Conservation (phyloP, 2,797 vertebrate genomes). For the Molossus molossus region DNA sequence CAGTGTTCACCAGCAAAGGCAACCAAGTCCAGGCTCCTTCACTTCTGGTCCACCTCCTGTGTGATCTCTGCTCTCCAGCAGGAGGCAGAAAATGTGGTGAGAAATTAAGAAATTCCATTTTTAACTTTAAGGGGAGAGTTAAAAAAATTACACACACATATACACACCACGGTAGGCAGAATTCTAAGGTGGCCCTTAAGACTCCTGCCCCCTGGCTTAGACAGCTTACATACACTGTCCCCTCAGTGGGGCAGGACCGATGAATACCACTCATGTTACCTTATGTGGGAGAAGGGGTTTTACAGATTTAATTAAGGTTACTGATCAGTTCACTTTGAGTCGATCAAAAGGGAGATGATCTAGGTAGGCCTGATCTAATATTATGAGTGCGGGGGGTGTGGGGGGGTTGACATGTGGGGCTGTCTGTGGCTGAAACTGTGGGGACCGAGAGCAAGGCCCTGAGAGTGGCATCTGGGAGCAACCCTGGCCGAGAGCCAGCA, state of each 20-base stretch:
- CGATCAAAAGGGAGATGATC: constrained; percentile 30
- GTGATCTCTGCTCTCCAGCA: neutral
- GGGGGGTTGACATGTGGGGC: neutral
- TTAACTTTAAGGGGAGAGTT: neutral
- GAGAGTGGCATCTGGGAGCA: neutral
- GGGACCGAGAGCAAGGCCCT: neutral
- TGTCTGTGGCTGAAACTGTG: neutral
- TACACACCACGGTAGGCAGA: neutral
- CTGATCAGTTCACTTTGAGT: neutral
- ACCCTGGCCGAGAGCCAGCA: neutral
- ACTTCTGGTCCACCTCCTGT: neutral
- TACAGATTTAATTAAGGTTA: constrained; percentile 11
- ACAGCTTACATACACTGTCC: neutral
- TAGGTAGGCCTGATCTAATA: neutral
- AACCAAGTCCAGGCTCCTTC: neutral
- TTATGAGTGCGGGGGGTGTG: neutral
- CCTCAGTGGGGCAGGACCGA: neutral
- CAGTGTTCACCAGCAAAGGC: neutral
- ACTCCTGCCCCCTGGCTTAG: neutral
- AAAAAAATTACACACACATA: neutral
- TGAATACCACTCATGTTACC: neutral
- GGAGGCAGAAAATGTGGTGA: neutral
- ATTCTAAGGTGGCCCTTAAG: neutral
- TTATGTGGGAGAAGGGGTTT: neutral
- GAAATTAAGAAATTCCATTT: neutral